Base-by-base conservation (phyloP, 2,113 vertebrate species). In the Pangasianodon hypophthalmus region DNA sequence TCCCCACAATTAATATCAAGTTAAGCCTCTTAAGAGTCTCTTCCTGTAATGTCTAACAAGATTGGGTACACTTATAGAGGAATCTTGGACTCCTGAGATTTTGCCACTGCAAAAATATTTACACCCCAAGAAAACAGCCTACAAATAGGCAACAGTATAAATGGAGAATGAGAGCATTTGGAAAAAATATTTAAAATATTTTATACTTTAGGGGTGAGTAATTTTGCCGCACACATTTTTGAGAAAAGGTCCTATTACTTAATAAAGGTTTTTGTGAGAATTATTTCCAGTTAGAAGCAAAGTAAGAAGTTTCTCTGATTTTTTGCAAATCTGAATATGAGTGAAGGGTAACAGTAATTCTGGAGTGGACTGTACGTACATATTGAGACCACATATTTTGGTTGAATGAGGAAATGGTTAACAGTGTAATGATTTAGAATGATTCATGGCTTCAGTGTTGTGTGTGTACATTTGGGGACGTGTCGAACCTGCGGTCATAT, bases 401-500 rank as follows among this genome's bases (percentile, higher is more conserved):
- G 41, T 44, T 62, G 6, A 46, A 19, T 46, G 21, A 9, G 29
- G 14, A 77, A 58, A 37, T 16, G 54, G 21, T 46, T 21, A 52
- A 81, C 26, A 81, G 0, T 54, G 16, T 18, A 80, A 82, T 37
- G 6, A 2, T 32, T 32, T 32, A 7, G 37, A 29, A 16, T n/a
- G 26, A 52, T 52, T 80, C 16, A 1, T 32, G 50, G n/a, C 80
- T 56, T 56, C 80, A 8, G 52, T 16, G 16, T 64, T 48, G 58
- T 46, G 6, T 29, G 26, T 71, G 64, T 48, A 77, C 5, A 5
- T 62, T 84, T 21, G 3, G 29, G 21, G 52, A n/a, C 2, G 5
- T 29, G 26, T 8, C 95, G 94, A 92, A 99, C 98, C 98, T 97
- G 90, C 98, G 96, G 91, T 99, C 98, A 21, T 98, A 99, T 89